Evolutionary conservation across 2,888 invertebrate genomes (phyloP).

Genomic region (Eupithecia inturbata): DNA sequence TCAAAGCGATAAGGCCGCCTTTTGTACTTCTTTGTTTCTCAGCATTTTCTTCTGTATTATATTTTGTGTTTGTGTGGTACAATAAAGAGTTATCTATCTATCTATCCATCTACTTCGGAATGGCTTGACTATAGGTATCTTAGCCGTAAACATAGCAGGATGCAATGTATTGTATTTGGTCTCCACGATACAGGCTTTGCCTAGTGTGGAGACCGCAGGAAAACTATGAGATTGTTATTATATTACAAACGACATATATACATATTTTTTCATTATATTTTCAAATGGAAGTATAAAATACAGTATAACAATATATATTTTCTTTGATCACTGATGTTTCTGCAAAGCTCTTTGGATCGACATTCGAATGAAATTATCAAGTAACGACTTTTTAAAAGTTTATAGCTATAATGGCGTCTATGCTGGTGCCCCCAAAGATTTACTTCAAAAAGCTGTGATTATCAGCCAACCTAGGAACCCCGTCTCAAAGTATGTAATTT

Average conservation of each 20-base stretch:
- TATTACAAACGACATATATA: too few species aligned
- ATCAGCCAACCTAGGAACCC: background rate
- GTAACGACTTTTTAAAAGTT: background rate
- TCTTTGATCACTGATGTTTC: conserved; percentile 18
- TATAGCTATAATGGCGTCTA: background rate
- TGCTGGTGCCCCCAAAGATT: background rate
- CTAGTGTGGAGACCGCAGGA: too few species aligned
- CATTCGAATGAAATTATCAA: background rate
- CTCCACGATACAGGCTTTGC: too few species aligned
- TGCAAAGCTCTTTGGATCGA: conserved; percentile 26
- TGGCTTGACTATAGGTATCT: background rate
- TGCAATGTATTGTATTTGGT: background rate
- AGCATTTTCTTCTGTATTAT: too few species aligned
- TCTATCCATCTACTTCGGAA: too few species aligned
- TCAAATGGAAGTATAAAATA: background rate
- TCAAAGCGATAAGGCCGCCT: too few species aligned
- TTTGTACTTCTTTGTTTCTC: too few species aligned
- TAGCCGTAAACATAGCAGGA: background rate
- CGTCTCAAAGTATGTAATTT: background rate
- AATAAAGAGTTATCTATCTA: too few species aligned
- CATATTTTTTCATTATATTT: too few species aligned
- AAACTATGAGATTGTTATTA: too few species aligned
- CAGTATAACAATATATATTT: background rate
- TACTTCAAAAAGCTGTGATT: background rate
- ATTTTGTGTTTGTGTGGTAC: too few species aligned